Evolutionary conservation across 2,888 invertebrate genomes (phyloP).

Genomic region (Drosophila macrospina): DNA sequence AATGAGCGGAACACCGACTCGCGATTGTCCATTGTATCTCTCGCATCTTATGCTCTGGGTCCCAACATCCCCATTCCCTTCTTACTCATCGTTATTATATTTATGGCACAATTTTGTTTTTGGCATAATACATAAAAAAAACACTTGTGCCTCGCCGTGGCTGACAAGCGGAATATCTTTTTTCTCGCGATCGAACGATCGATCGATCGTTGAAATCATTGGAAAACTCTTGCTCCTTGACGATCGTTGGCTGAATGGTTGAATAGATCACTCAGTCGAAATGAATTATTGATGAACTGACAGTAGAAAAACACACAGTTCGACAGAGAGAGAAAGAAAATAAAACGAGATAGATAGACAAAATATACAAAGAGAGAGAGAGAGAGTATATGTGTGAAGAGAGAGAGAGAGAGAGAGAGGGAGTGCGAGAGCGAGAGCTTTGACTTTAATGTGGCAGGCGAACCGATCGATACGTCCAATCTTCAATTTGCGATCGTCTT

Average conservation of each 20-base stretch:
- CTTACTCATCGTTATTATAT: conserved; percentile 73
- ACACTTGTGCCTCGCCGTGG: conserved; percentile 64
- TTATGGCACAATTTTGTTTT: conserved; percentile 76
- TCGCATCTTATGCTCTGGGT: neutral
- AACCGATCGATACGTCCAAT: conserved; percentile 51
- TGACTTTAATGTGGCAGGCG: conserved; percentile 77
- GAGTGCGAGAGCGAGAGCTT: conserved; percentile 19
- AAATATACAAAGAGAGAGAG: conserved; percentile 7
- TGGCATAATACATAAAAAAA: conserved; percentile 59
- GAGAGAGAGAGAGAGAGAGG: neutral
- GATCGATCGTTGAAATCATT: conserved; percentile 21
- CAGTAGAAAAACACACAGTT: conserved; percentile 29
- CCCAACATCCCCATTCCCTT: neutral
- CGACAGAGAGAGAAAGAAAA: conserved; percentile 19
- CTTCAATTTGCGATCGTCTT: conserved; percentile 46
- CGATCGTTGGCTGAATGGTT: conserved; percentile 50
- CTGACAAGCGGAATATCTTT: conserved; percentile 80
- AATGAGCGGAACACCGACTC: conserved; percentile 66
- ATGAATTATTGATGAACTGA: conserved; percentile 77
- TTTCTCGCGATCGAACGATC: conserved; percentile 69
- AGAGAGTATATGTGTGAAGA: neutral
- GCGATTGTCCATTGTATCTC: conserved; percentile 40
- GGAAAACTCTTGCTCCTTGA: conserved; percentile 26
- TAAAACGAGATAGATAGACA: no score
- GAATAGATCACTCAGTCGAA: conserved; percentile 74